Base-by-base conservation (phyloP, 2,113 vertebrate species). In the Hymenochirus boettgeri region DNA sequence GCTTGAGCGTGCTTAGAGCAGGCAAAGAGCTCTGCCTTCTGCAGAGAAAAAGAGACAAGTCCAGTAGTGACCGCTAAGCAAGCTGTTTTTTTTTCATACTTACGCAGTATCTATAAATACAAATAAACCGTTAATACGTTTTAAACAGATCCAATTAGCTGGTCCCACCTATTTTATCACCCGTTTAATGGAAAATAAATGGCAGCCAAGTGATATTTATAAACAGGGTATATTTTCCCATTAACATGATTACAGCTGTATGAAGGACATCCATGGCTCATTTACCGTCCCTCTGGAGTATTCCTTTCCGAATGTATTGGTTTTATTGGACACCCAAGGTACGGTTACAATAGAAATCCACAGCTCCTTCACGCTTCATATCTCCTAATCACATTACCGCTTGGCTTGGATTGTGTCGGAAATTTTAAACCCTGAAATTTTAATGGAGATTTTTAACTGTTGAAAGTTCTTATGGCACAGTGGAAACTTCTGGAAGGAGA, bases 371-470 rank as follows among this genome's bases (percentile, higher is more conserved):
- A 58, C 33, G 35, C 56, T 42, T 42, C 33, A 58, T 13, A 24
- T 61, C 46, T n/a, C 21, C 59, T 50, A 27, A 33, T 61, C 46
- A 19, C 42, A 46, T 50, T 61, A 46, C 46, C 17, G 5, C 45
- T 25, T 39, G 56, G 22, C 19, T 24, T 23, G 3, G 4, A 22
- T 42, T 22, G 33, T 42, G 19, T 39, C 19, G 31, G 56, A 39
- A 37, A 58, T 26, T n/a, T 29, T 17, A 54, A 17, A 31, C 24
- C 52, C 18, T 27, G 52, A 31, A 55, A 27, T 22, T 18, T 37
- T 37, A 23, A 37, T 52, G n/a, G 27, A 3, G 8, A 4, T 45
- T n/a, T 12, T 19, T 37, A 37, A 57, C 27, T 31, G 54, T 37
- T 37, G 15, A 8, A 17, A 10, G 24, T 17, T 21, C 45, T 12